Evolutionary conservation across 2,113 vertebrate species (phyloP), one percentile per base, ranked within the genome.

Genomic region (Tinamus guttatus): DNA sequence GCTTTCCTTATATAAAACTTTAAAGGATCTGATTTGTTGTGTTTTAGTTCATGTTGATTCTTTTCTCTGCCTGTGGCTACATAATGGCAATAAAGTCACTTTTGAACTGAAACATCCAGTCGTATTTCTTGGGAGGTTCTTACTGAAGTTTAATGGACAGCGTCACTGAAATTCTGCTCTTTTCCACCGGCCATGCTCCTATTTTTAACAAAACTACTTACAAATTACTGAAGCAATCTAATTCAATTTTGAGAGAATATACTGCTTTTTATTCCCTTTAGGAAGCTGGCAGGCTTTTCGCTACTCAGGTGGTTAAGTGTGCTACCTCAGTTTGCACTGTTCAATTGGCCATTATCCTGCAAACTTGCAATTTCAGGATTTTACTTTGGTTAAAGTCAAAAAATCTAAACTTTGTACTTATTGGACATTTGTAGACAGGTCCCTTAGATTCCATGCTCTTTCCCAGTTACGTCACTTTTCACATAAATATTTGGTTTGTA

Each of bases 31-130:
- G 85, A 89, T 93, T 92, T 93, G 16, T 77, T 4, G 1, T 52
- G 51, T 63, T 95, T 97, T 51, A 25, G 83, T 95, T 88, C 93
- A 80, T 73, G 87, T 87, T 93, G 80, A 25, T 96, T 84, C 70
- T 75, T 65, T 89, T 97, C 79, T 94, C 64, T 13, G 9, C 54
- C 82, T 90, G 49, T 87, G 68, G 36, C n/a, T 81, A 93, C 88
- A 94, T 91, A 97, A 96, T 73, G 86, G 78, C 64, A 92, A 81
- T 75, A 75, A 63, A 96, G 85, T 81, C 51, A 95, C 81, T 96
- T 97, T 93, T 96, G 56, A 95, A 93, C 36, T 87, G 82, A 87
- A 71, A 59, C 47, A 84, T 94, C 90, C 95, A 89, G 93, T 87
- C 94, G 58, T 51, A 85, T 95, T 97, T 88, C 65, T 88, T 32